Evolutionary conservation across 2,888 invertebrate genomes (phyloP).

Genomic region (Meloe dianella): DNA sequence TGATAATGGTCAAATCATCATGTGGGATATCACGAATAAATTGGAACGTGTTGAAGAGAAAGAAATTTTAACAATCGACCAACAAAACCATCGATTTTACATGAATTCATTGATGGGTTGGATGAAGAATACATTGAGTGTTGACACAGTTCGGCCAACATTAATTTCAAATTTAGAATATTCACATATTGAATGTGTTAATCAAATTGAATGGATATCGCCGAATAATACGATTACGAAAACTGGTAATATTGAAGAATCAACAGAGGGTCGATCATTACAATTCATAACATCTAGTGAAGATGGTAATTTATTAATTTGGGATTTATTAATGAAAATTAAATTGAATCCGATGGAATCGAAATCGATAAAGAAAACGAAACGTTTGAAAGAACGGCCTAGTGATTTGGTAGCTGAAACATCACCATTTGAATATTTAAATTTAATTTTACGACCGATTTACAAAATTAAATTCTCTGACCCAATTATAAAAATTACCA

Average conservation of each 20-base stretch:
- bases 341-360: constrained; percentile 47
- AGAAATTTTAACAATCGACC: constrained; percentile 67
- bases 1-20: constrained; percentile 70
- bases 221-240: constrained; percentile 65
- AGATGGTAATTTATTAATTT: constrained; percentile 73
- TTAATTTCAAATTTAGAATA: constrained; percentile 66
- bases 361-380: constrained; percentile 52
- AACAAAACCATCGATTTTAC: constrained; percentile 67
- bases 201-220: constrained; percentile 71
- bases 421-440: constrained; percentile 67
- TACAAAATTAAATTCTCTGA: constrained; percentile 64
- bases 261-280: constrained; percentile 59
- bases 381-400: constrained; percentile 63
- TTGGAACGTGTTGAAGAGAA: constrained; percentile 62
- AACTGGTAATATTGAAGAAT: constrained; percentile 64
- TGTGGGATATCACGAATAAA: constrained; percentile 47
- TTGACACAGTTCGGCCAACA: constrained; percentile 65
- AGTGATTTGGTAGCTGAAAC: constrained; percentile 65
- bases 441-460: constrained; percentile 68
- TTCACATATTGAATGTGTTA: constrained; percentile 72
- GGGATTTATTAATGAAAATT: constrained; percentile 68
- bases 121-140: constrained; percentile 70
- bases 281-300: constrained; percentile 71
- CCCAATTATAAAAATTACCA: constrained; percentile 49
- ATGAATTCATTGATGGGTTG: constrained; percentile 65